A percentile compares a stretch with the other conserved stretches of the same genome.
Evolutionary conservation across 2,113 vertebrate species (phyloP).

Genomic region (Corydoras sp.): DNA sequence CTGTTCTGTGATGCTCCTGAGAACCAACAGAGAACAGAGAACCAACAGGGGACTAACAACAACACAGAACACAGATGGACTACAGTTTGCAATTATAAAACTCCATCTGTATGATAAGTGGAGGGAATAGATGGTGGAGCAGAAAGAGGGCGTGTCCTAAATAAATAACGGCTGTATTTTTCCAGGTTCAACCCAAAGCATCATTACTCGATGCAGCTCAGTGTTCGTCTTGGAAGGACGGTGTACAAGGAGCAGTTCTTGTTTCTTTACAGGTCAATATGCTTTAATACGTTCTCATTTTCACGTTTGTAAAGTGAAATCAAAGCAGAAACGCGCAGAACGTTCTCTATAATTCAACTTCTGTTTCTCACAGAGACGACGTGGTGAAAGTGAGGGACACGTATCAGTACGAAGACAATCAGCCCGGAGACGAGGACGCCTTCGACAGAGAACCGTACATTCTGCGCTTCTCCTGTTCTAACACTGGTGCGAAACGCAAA

Average conservation of each 20-base stretch:
- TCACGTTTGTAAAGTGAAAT: too few relatives aligned
- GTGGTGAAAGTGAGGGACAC: constrained; percentile 55
- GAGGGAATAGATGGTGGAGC: too few relatives aligned
- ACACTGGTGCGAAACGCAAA: constrained; percentile 49
- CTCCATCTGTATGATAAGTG: too few relatives aligned
- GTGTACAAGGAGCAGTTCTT: constrained; percentile 71
- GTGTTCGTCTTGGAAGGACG: constrained; percentile 57
- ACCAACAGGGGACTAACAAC: too few relatives aligned
- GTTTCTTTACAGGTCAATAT: constrained; percentile 66
- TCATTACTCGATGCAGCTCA: constrained; percentile 60
- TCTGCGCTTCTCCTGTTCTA: constrained; percentile 58
- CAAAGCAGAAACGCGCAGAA: too few relatives aligned
- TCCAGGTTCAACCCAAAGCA: constrained; percentile 40
- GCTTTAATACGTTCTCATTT: too few relatives aligned
- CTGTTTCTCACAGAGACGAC: constrained; percentile 51
- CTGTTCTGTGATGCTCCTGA: too few relatives aligned
- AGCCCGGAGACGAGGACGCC: constrained; percentile 52
- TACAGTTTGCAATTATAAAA: too few relatives aligned
- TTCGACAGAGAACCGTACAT: constrained; percentile 68
- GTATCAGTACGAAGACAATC: constrained; percentile 63
- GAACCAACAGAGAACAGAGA: too few relatives aligned
- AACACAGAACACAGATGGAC: too few relatives aligned
- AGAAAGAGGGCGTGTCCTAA: neutral
- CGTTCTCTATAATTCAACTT: too few relatives aligned
- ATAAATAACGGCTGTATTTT: neutral